Percentiles rank a stretch among this genome's conserved stretches.
Evolutionary conservation across 2,113 vertebrate genomes (phyloP).

Genomic region (Tyto alba): DNA sequence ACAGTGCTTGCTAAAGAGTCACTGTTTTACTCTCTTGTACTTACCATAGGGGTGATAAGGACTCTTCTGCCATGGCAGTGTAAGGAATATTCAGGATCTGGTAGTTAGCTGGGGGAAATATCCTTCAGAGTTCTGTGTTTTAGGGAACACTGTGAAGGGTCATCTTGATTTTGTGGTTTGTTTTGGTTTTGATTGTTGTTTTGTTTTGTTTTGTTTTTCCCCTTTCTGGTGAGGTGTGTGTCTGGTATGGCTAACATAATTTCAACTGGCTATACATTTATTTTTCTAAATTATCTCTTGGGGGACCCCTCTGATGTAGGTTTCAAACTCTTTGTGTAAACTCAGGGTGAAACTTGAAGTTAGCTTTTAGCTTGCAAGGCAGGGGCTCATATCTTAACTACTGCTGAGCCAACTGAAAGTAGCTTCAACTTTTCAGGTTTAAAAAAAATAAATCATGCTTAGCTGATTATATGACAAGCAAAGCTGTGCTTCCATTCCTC

Average conservation of each 20-base stretch:
- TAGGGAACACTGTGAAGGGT: background rate
- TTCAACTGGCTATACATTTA: fast-evolving
- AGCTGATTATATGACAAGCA: background rate
- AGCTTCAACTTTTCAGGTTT: background rate
- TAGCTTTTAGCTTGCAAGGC: background rate
- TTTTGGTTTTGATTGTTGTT: background rate
- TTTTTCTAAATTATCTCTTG: background rate
- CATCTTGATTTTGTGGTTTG: background rate
- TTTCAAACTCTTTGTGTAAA: background rate
- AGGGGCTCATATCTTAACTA: background rate
- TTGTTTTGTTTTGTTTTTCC: background rate
- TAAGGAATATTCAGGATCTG: background rate
- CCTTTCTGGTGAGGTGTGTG: background rate
- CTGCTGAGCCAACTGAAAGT: background rate
- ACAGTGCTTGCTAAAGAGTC: background rate
- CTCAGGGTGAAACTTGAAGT: background rate
- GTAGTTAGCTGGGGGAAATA: background rate
- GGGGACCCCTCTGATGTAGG: background rate
- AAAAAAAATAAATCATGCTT: background rate
- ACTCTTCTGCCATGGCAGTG: background rate
- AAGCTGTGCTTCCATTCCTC: background rate
- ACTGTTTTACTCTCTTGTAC: background rate
- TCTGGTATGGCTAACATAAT: background rate
- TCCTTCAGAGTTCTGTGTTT: background rate
- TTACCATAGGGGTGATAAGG: background rate